Evolutionary conservation across 2,113 vertebrate genomes (phyloP).

Genomic region (Oncorhynchus clarkii): DNA sequence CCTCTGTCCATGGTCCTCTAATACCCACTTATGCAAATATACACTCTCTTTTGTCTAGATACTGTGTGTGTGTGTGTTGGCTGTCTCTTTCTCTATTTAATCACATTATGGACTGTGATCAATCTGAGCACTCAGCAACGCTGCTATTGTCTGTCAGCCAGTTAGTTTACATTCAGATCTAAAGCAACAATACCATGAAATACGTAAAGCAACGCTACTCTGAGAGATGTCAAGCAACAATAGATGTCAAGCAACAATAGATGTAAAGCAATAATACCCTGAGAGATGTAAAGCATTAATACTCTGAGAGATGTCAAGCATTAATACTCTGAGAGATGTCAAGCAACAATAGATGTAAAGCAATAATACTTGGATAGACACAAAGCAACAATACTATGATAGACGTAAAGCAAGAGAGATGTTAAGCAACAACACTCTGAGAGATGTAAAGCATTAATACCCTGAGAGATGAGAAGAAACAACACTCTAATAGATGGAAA

Average conservation of each 20-base stretch:
- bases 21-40: conserved; percentile 69
- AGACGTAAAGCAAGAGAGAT: too few relatives aligned
- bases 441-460: too few relatives aligned
- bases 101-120: not conserved
- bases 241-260: not conserved
- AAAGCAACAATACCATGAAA: not conserved
- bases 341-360: not conserved
- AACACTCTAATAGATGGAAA: too few relatives aligned
- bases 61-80: not conserved
- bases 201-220: not conserved
- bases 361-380: too few relatives aligned
- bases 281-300: too few relatives aligned
- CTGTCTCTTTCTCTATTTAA: not conserved
- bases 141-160: not conserved
- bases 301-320: too few relatives aligned
- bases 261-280: too few relatives aligned
- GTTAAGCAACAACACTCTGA: too few relatives aligned
- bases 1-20: conserved; percentile 55
- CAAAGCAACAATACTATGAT: too few relatives aligned
- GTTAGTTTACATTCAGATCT: not conserved
- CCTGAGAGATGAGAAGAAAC: too few relatives aligned
- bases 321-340: not conserved
- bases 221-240: too few relatives aligned
- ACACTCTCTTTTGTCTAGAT: conserved; percentile 46
- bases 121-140: not conserved